Base-by-base conservation (phyloP, 2,113 vertebrate genomes). In the Gymnorhina tibicen region DNA sequence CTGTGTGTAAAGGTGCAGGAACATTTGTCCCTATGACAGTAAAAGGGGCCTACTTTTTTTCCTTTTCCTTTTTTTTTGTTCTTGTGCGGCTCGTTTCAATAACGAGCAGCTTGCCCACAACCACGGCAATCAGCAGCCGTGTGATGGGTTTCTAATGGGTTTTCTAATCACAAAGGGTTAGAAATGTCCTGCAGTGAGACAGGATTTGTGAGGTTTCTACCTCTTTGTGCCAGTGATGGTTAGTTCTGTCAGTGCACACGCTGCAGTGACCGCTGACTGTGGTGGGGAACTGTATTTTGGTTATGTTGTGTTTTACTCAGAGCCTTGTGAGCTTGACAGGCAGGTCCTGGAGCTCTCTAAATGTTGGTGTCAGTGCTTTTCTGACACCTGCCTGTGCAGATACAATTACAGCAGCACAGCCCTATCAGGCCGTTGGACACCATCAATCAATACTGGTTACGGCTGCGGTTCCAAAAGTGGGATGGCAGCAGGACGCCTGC, bases 221-320 rank as follows among this genome's bases (percentile, higher is more conserved):
- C 23, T 75, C 8, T 35, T 79, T 49, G 47, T 87, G 46, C 58
- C 53, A 13, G 0, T 41, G 69, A 16, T 41, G 24, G 49, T 52
- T 5, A 3, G 24, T 35, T 9, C 1, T 5, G n/a, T 5, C 16
- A 5, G 24, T 3, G n/a, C 39, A 1, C 4, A 0, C 1, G 30
- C 53, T 68, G 8, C 35, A n/a, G 59, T 2, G 15, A 3, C 9
- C 32, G 62, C 47, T 52, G 66, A 4, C 3, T 41, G 33, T 44
- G 39, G 58, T 0, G 59, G 50, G 85, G 55, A 74, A 19, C 24
- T 42, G 2, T 3, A 6, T 35, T 85, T 66, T 50, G 44, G 28
- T 53, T 53, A 3, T 18, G 1, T 0, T 44, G 49, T 15, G 32
- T 39, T 93, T 91, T 42, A 28, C 58, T 47, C 4, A 6, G 76